phyloP scores from a whole-genome alignment of 2,888 invertebrate genomes.

The Agriopis marginaria region DNA sequence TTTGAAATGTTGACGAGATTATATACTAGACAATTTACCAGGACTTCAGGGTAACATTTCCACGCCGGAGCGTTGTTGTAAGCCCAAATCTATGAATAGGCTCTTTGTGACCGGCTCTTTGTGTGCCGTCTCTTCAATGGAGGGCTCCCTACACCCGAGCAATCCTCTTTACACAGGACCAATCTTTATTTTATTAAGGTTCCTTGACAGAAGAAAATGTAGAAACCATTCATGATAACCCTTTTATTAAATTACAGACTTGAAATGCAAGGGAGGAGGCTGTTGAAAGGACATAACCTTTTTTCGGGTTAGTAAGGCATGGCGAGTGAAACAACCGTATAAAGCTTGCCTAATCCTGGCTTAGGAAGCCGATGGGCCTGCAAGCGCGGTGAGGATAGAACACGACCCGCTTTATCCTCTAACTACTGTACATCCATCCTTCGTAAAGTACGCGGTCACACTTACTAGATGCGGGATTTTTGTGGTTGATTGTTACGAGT shows the following conservation, averaged over 20 bases:
- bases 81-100: conserved; percentile 62
- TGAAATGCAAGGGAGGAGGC: conserved; percentile 24
- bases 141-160: conserved; percentile 48
- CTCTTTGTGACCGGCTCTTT: conserved; percentile 63
- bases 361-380: conserved; percentile 61
- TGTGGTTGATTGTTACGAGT: too few species aligned
- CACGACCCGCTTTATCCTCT: conserved; percentile 13
- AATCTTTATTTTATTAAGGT: conserved; percentile 57
- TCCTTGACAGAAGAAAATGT: conserved; percentile 39
- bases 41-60: conserved; percentile 23
- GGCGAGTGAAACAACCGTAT: conserved; percentile 50
- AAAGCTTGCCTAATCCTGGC: conserved; percentile 65
- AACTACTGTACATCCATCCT: background rate
- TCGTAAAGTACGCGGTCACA: too few species aligned
- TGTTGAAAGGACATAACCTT: conserved; percentile 49
- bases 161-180: conserved; percentile 55
- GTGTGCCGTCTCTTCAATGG: conserved; percentile 59
- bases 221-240: conserved; percentile 40
- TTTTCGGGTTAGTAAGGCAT: conserved; percentile 47
- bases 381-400: conserved; percentile 21
- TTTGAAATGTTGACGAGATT: background rate
- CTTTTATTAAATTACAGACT: conserved; percentile 43
- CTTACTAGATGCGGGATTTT: too few species aligned
- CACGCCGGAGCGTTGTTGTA: conserved; percentile 49
- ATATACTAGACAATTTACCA: conserved; percentile 24